Percentiles rank a stretch among this genome's conserved stretches.
Evolutionary conservation across 1,140 invertebrate genomes (phyloP).

Genomic region (Heliconius nattereri): DNA sequence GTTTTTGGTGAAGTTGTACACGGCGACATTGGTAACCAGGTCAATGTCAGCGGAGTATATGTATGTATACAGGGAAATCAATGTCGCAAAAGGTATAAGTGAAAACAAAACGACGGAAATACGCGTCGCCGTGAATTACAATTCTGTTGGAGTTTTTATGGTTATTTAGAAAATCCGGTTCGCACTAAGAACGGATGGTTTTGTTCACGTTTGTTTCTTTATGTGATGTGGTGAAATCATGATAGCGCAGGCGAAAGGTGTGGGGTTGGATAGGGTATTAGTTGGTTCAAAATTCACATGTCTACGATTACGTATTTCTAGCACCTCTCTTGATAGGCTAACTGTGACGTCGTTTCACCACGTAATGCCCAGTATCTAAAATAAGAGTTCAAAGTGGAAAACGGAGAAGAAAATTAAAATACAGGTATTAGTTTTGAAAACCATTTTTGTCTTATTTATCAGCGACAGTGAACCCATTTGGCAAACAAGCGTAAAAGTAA

Average conservation of each 20-base stretch:
- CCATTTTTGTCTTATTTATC: conserved; percentile 7
- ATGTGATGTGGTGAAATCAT: background rate
- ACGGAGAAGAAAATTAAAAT: too few relatives aligned
- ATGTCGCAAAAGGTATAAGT: conserved; percentile 24
- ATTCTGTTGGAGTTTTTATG: conserved; percentile 36
- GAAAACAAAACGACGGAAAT: conserved; percentile 52
- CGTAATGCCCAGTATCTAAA: background rate
- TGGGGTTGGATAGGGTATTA: background rate
- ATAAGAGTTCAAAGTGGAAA: background rate
- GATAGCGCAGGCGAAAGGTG: background rate
- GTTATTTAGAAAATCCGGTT: conserved; percentile 10
- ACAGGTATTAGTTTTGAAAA: too few relatives aligned
- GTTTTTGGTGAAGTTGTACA: conserved; percentile 42
- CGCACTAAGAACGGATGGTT: background rate
- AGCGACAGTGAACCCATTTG: conserved; percentile 24
- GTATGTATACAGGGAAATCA: conserved; percentile 24
- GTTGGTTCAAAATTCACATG: background rate
- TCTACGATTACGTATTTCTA: too few relatives aligned
- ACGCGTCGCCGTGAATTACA: conserved; percentile 45
- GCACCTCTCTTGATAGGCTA: too few relatives aligned
- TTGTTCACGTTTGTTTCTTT: background rate
- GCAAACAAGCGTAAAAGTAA: conserved; percentile 23
- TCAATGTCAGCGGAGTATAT: conserved; percentile 57
- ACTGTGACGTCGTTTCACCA: too few relatives aligned
- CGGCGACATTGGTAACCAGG: conserved; percentile 61